Base-by-base conservation (phyloP, 2,888 invertebrate genomes). In the Scelioninae gen. 2 region DNA sequence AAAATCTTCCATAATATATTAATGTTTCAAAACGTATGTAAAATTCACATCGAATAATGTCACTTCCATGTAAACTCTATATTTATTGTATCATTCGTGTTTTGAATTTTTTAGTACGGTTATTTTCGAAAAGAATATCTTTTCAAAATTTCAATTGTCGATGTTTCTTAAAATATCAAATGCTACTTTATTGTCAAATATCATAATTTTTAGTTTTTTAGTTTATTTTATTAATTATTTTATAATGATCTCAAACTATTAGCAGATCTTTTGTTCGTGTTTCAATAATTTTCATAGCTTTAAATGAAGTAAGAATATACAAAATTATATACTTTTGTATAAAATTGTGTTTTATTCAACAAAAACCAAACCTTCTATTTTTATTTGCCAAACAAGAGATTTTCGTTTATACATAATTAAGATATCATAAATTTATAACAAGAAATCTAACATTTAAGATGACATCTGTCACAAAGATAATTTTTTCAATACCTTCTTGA, bases 251-350 rank as follows among this genome's bases (percentile, higher is more conserved):
- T 28, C 28, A 28, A 13, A 46, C 2, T 16, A 16, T 35, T 19
- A 7, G 7, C 35, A 6, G 35, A 18, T 35, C 50, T 16, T 50
- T 19, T 5, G n/a, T 50, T 33, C 35, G 18, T 6, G 1, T 48
- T 33, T 50, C 33, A 1, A 50, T 50, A 50, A n/a, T n/a, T 50
- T 9, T 50, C 18, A 33, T 33, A 35, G 15, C 33, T 50, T 3
- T 11, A 41, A 41, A 1, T 41, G 18, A 41, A 45, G 10, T 45
- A 10, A 13, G 13, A 50, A 43, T 41, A 57, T 57, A 43, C 31
- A 43, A 10, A 33, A 33, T 33, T 50, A 16, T 39, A 55, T 55
- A 55, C 15, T 55, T 55, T 55, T 57, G 31, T 57, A 57, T 5
- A 31, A 5, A 57, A 43, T 11, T 5, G 11, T 15, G 3, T 43